These are phyloP conservation scores for Podocnemis expansa DNA, from an alignment of 2,113 vertebrate genomes.

Conservation along the genomic window DNA sequence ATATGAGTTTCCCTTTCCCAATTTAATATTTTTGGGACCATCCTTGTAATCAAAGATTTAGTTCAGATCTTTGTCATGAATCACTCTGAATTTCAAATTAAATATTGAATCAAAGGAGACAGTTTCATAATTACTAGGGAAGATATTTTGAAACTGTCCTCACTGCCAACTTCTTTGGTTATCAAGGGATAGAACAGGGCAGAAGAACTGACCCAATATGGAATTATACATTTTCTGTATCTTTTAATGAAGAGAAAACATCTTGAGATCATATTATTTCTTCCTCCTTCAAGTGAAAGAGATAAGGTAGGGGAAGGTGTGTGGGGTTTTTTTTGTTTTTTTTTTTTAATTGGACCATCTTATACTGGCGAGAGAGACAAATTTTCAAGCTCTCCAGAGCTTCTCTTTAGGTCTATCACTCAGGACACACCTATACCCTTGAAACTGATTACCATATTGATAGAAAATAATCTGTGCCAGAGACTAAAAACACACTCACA, in stretches of 20 bases:
- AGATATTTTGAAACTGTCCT: background rate
- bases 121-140: background rate
- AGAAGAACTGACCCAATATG: background rate
- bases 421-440: background rate
- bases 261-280: background rate
- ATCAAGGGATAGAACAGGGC: background rate
- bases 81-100: background rate
- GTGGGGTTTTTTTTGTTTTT: too few species aligned
- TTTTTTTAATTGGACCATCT: too few species aligned
- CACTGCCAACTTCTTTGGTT: background rate
- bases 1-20: background rate
- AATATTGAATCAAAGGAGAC: background rate
- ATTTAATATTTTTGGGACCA: background rate
- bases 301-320: too few species aligned
- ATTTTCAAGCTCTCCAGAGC: too few species aligned
- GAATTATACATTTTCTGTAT: background rate
- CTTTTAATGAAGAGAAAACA: background rate
- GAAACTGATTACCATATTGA: background rate
- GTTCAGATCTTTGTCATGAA: background rate
- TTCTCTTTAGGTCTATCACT: too few species aligned
- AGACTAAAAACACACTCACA: accelerated
- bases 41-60: background rate
- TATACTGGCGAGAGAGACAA: too few species aligned
- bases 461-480: conserved; percentile 3
- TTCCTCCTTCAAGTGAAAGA: too few species aligned